phyloP scores from a whole-genome alignment of 2,113 vertebrate species.

The Nesospiza acunhae region DNA sequence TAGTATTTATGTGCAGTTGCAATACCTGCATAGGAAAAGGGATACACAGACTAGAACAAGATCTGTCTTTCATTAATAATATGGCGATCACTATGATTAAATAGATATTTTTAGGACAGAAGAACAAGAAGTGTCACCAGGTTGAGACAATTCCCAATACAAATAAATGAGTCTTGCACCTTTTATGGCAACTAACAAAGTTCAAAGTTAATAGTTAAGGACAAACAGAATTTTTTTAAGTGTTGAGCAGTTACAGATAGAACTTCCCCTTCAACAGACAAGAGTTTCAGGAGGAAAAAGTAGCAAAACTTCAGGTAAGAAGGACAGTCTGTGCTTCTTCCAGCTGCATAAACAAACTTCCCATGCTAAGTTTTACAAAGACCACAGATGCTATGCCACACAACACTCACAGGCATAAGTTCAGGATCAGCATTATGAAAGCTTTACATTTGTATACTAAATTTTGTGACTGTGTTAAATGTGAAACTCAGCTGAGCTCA shows the following conservation, averaged over 20 bases:
- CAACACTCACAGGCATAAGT: neutral
- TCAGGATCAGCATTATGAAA: neutral
- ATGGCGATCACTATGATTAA: rapidly evolving
- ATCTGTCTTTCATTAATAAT: neutral
- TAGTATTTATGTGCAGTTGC: neutral
- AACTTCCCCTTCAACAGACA: neutral
- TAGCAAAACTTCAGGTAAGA: neutral
- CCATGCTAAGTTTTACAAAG: neutral
- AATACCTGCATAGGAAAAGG: neutral
- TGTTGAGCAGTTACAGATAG: neutral
- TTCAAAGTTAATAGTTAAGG: neutral
- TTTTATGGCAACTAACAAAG: neutral
- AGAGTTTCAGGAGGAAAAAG: neutral
- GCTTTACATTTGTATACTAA: neutral
- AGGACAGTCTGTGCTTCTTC: neutral
- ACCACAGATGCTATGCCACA: neutral
- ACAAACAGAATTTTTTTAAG: neutral
- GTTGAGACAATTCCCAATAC: neutral
- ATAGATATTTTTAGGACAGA: neutral
- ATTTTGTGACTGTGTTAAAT: neutral
- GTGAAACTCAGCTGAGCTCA: neutral
- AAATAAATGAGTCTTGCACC: neutral
- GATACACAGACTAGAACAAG: neutral
- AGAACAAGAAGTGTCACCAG: neutral
- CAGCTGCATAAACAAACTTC: neutral